Percentiles rank a stretch among this genome's conserved stretches.
Conservation (phyloP, 2,797 vertebrate genomes). For the Enteromius mattozi region DNA sequence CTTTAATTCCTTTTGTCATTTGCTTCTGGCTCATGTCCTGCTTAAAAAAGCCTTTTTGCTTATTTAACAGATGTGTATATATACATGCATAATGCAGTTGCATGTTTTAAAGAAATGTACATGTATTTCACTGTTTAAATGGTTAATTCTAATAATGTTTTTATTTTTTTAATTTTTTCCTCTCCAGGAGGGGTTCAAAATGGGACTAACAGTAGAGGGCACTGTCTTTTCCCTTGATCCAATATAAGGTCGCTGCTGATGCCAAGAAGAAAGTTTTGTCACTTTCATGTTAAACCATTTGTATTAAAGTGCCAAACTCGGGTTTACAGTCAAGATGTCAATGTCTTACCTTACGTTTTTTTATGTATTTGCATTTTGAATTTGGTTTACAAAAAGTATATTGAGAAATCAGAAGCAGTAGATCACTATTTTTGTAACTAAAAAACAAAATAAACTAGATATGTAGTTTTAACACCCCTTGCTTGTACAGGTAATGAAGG, state of each 20-base stretch:
- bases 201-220: constrained; percentile 99
- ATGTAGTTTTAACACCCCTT: constrained; percentile 70
- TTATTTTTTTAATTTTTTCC: constrained; percentile 56
- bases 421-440: constrained; percentile 83
- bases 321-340: constrained; percentile 75
- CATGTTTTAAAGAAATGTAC: background rate
- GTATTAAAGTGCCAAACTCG: constrained; percentile 69
- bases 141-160: background rate
- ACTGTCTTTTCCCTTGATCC: constrained; percentile 97
- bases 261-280: constrained; percentile 72
- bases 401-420: constrained; percentile 69
- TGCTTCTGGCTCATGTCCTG: background rate
- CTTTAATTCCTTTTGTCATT: background rate
- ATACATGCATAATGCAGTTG: background rate
- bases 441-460: background rate
- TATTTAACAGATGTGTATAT: background rate
- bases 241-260: constrained; percentile 94
- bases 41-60: background rate
- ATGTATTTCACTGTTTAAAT: background rate
- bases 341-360: constrained; percentile 72
- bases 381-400: constrained; percentile 74
- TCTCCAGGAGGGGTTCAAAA: constrained; percentile 99
- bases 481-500: constrained; percentile 71
- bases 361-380: constrained; percentile 77
- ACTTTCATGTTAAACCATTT: constrained; percentile 71